Evolutionary conservation across 2,888 invertebrate species (phyloP).

Genomic region (Drosophila histrio): DNA sequence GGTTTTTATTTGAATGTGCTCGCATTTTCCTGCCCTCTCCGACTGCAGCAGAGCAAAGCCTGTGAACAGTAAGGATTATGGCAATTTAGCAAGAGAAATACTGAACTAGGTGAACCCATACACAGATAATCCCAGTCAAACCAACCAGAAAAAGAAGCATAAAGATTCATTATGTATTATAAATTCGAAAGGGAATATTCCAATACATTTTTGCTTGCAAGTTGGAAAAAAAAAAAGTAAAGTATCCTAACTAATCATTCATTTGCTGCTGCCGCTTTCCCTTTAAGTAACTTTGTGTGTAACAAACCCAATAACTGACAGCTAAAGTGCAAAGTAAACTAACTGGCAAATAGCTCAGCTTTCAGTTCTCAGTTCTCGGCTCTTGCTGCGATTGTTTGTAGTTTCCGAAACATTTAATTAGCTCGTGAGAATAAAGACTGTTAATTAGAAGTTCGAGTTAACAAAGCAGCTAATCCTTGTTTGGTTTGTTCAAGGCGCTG

Average conservation of each 20-base stretch:
- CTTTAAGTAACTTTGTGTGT: constrained; percentile 13
- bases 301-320: constrained; percentile 21
- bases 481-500: constrained; percentile 7
- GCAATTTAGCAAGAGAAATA: constrained; percentile 21
- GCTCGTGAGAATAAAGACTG: constrained; percentile 15
- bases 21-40: constrained; percentile 14
- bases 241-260: constrained; percentile 13
- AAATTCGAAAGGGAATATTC: constrained; percentile 9
- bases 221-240: neutral
- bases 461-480: constrained; percentile 24
- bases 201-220: neutral
- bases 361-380: neutral
- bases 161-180: constrained; percentile 2
- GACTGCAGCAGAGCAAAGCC: neutral
- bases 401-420: constrained; percentile 37
- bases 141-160: constrained; percentile 1
- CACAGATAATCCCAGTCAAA: neutral
- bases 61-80: constrained; percentile 26
- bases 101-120: constrained; percentile 3
- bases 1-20: constrained; percentile 68
- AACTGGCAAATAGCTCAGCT: constrained; percentile 25
- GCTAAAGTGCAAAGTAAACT: constrained; percentile 30
- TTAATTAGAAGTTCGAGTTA: constrained; percentile 26
- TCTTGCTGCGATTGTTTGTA: constrained; percentile 16
- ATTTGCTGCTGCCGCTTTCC: neutral